Evolutionary conservation across 2,113 vertebrate species (phyloP).

Genomic region (Origma solitaria): DNA sequence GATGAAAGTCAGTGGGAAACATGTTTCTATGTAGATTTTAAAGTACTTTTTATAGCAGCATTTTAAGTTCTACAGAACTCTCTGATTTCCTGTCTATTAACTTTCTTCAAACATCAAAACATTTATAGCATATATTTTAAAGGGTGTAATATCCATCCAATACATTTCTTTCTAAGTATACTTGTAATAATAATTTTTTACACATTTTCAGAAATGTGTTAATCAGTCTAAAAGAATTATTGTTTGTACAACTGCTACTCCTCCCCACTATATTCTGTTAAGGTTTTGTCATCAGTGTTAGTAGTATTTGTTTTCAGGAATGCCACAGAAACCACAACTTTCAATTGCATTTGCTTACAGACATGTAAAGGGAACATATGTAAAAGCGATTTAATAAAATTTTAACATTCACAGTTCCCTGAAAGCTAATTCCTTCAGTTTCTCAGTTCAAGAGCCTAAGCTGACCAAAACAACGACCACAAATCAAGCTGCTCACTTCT

Average conservation of each 20-base stretch:
- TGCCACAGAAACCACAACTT: constrained; percentile 56
- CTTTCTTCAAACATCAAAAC: not conserved
- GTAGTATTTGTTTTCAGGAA: constrained; percentile 46
- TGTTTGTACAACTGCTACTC: constrained; percentile 14
- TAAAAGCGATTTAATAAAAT: constrained; percentile 73
- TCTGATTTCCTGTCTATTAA: not conserved
- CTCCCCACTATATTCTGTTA: not conserved
- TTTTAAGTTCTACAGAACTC: not conserved
- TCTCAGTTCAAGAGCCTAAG: not conserved
- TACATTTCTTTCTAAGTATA: not conserved
- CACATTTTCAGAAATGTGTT: constrained; percentile 11
- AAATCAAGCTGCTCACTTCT: constrained; percentile 36
- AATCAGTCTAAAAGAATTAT: constrained; percentile 23
- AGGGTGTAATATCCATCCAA: not conserved
- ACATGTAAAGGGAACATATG: constrained; percentile 65
- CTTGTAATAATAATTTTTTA: not conserved
- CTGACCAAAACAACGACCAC: constrained; percentile 24
- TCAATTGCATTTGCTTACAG: constrained; percentile 65
- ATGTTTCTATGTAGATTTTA: not conserved
- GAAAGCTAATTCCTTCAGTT: constrained; percentile 33
- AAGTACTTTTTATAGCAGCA: not conserved
- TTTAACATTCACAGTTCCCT: constrained; percentile 25
- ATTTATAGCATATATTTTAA: constrained; percentile 19
- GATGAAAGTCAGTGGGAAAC: not conserved
- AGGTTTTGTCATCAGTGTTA: constrained; percentile 37